Base-by-base conservation (phyloP, 2,797 vertebrate genomes). In the Ctenopoma multispine region DNA sequence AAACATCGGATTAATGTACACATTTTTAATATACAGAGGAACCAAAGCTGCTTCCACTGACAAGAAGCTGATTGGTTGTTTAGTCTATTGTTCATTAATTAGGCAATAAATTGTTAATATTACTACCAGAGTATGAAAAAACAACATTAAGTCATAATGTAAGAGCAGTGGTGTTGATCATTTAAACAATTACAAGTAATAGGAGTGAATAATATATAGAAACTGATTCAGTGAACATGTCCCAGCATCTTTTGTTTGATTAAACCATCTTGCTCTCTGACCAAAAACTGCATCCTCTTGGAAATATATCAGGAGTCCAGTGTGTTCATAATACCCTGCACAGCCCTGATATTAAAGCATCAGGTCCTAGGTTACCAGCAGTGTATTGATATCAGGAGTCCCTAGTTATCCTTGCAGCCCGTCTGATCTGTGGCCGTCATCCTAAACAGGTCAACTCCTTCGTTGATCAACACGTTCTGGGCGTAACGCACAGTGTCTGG, bases 351-450 rank as follows among this genome's bases (percentile, higher is more conserved):
- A 54, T 55, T 40, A 0, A 18, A 15, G 18, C 36, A 12, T 38
- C 36, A 11, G 12, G 23, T 43, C 41, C 4, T 11, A 21, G 13
- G 23, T 34, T 57, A 13, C 17, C 14, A n/a, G n/a, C n/a, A n/a
- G 21, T 27, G 34, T 7, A n/a, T 0, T 7, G 4, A 24, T 11
- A 14, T 50, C 31, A 23, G 18, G 7, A n/a, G 1, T 21, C 21
- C 13, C 62, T 84, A 86, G 23, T 58, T 1, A 10, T 92, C 79
- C 8, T 83, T 84, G 81, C 94, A 95, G 53, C 82, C 84, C 0
- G 27, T 83, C 80, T 95, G 94, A 50, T 91, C 91, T 0, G 94
- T 94, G 36, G 64, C 10, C 18, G 15, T 80, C 93, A 95, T 94
- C 77, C 50, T 74, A 59, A 4, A 84, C 38, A 94, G 69, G 54